Percentiles rank a stretch among this genome's conserved stretches.
Evolutionary conservation across 1,140 invertebrate species (phyloP).

Genomic region (Camponotus pennsylvanicus): DNA sequence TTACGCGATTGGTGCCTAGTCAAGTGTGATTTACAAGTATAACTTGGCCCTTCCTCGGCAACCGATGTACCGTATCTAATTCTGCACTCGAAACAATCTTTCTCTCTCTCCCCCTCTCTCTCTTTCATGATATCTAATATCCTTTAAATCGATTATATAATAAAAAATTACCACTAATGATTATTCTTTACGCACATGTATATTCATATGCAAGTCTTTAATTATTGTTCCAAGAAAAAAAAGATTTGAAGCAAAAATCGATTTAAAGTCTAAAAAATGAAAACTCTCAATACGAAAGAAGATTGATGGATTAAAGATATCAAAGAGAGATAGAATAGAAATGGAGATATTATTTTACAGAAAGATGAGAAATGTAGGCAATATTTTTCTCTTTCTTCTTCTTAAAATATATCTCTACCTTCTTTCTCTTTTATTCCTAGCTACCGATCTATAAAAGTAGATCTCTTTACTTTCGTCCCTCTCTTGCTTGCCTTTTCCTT

Average conservation of each 20-base stretch:
- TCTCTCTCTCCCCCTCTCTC: background rate
- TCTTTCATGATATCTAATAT: background rate
- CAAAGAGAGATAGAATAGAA: background rate
- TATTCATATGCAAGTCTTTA: background rate
- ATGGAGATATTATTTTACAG: background rate
- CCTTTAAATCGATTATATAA: background rate
- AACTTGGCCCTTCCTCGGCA: slow-evolving; percentile 22
- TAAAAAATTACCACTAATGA: background rate
- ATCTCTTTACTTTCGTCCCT: slow-evolving; percentile 29
- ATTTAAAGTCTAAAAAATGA: background rate
- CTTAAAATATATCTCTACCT: slow-evolving; percentile 16
- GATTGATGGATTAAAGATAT: background rate
- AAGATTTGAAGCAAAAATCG: background rate
- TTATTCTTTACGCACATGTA: background rate
- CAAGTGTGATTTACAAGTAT: slow-evolving; percentile 55
- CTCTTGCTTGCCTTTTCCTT: slow-evolving; percentile 49
- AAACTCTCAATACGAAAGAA: background rate
- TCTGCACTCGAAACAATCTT: background rate
- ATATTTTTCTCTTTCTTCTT: slow-evolving; percentile 10
- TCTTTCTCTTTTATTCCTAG: background rate
- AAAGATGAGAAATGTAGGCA: background rate
- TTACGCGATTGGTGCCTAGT: slow-evolving; percentile 40
- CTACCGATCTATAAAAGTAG: slow-evolving; percentile 13
- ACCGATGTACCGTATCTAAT: slow-evolving; percentile 18
- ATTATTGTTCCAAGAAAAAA: background rate